Conservation (phyloP, 2,888 invertebrate species). For the Homarus gammarus region DNA sequence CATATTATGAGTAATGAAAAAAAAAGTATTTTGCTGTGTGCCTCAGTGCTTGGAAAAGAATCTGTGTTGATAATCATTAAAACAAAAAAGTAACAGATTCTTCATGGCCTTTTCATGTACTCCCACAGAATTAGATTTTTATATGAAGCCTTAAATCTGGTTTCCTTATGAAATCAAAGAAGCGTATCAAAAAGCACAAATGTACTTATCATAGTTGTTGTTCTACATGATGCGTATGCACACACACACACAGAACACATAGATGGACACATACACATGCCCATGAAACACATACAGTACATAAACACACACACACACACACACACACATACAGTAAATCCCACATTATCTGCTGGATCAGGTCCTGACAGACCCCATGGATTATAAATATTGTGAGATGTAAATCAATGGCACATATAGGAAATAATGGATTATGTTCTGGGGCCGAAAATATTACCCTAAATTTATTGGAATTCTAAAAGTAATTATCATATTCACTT, state of each 20-base stretch:
- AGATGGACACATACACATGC: neutral
- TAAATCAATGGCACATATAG: no score
- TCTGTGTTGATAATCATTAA: no score
- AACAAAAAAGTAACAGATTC: neutral
- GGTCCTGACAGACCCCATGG: no score
- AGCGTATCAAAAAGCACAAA: slow-evolving; percentile 64
- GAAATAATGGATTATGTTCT: no score
- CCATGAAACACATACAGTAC: neutral
- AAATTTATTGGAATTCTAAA: no score
- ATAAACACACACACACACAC: slow-evolving; percentile 6
- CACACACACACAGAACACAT: neutral
- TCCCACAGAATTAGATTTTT: neutral
- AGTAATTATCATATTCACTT: no score
- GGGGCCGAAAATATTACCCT: no score
- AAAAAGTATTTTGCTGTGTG: neutral
- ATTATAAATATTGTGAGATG: no score
- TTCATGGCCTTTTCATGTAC: slow-evolving; percentile 6
- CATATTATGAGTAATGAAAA: no score
- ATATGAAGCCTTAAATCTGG: slow-evolving; percentile 44
- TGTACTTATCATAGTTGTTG: slow-evolving; percentile 44
- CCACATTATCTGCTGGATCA: no score
- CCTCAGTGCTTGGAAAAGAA: neutral
- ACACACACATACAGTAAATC: neutral
- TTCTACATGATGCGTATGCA: slow-evolving; percentile 1
- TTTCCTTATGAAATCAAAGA: slow-evolving; percentile 60